Conservation (phyloP, 1,140 invertebrate genomes). For the Plutomurus gul region DNA sequence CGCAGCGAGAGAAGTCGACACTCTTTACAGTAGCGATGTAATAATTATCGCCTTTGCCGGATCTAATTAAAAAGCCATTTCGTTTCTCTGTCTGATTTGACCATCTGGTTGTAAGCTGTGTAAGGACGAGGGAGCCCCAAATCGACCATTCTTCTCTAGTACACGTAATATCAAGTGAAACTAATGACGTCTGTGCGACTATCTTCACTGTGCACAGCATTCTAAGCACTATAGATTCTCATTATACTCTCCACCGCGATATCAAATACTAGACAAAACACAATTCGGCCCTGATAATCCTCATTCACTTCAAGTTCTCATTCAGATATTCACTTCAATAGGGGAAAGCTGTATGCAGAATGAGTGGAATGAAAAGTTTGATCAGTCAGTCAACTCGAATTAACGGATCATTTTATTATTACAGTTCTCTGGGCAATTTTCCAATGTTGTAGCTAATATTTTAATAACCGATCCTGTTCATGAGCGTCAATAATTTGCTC, state of each 20-base stretch:
- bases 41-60: conserved; percentile 10
- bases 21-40: neutral
- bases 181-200: neutral
- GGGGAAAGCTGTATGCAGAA: neutral
- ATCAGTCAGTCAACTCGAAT: neutral
- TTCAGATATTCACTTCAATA: neutral
- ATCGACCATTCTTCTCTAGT: neutral
- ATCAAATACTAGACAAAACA: too few species aligned
- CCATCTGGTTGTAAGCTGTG: neutral
- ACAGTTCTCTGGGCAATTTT: conserved; percentile 4
- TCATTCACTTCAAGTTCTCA: too few species aligned
- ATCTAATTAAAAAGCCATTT: conserved; percentile 28
- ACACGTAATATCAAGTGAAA: neutral
- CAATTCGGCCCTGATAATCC: too few species aligned
- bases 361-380: conserved; percentile 10
- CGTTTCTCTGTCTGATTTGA: conserved; percentile 1
- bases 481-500: too few species aligned
- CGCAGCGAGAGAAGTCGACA: too few species aligned
- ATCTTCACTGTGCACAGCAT: neutral
- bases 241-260: neutral
- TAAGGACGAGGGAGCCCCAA: neutral
- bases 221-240: neutral
- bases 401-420: neutral
- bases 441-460: neutral
- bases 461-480: too few species aligned